phyloP scores from a whole-genome alignment of 92 coral and sea anemone genomes.

The Epizoanthus illoricatus region DNA sequence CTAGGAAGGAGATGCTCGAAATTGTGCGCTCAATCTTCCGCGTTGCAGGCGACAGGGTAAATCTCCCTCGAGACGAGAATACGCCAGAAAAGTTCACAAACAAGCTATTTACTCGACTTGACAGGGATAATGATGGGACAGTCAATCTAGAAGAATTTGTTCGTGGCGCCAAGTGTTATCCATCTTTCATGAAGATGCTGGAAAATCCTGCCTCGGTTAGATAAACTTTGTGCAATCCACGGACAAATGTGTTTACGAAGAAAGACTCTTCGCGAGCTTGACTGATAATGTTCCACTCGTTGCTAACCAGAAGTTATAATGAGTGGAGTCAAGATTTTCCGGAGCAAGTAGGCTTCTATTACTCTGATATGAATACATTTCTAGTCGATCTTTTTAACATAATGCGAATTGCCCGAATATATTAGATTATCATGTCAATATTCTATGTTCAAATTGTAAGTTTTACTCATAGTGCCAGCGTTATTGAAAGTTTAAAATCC shows the following conservation, averaged over 20 bases:
- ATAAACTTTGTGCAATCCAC: constrained; percentile 27
- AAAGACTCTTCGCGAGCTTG: background rate
- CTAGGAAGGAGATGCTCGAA: constrained; percentile 91
- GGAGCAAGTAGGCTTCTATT: background rate
- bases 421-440: constrained; percentile 9
- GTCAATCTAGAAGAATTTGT: constrained; percentile 89
- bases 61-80: constrained; percentile 89
- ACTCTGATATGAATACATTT: constrained; percentile 12
- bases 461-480: background rate
- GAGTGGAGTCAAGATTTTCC: background rate
- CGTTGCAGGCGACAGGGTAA: constrained; percentile 79
- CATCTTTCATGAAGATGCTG: constrained; percentile 95
- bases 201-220: constrained; percentile 79
- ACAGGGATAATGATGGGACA: constrained; percentile 89
- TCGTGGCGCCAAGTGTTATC: constrained; percentile 95
- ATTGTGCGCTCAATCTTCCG: constrained; percentile 93
- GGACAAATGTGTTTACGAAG: background rate
- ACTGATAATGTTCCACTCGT: constrained; percentile 7
- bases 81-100: constrained; percentile 95
- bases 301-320: background rate
- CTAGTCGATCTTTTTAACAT: constrained; percentile 16
- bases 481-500: background rate
- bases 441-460: background rate
- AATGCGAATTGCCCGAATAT: constrained; percentile 11
- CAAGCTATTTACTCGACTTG: constrained; percentile 90